Base-by-base conservation (phyloP, 2,113 vertebrate genomes). In the Climacteris rufus region DNA sequence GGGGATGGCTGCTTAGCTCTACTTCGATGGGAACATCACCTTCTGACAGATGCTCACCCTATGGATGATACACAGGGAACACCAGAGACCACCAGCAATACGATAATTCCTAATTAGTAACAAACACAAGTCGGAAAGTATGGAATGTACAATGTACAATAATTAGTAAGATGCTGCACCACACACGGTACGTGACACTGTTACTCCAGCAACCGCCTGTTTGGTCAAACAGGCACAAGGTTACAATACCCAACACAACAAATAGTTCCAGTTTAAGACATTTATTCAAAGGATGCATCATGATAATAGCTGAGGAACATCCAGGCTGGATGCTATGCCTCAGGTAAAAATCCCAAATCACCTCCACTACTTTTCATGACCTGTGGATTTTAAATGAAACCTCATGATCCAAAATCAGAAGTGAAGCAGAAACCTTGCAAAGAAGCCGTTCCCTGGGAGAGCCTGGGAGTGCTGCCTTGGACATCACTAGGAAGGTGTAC, bases 21-120 rank as follows among this genome's bases (percentile, higher is more conserved):
- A 19, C 63, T n/a, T 52, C 2, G 9, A 65, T 78, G 16, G 28
- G 82, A 97, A 77, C n/a, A 53, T 18, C 53, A 56, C 37, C 28
- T 78, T 63, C 72, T 61, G 33, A 37, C 19, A 54, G 69, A 75
- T 87, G 9, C 23, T 52, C 15, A 60, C 12, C 37, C n/a, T n/a
- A 33, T 1, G 11, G 39, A 57, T 15, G 12, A 70, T 7, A 47
- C 2, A 9, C 1, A 27, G 7, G 17, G 47, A 85, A 72, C 33
- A 57, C 30, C 18, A 84, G 42, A 63, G 63, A 92, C 76, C 87
- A 92, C 56, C 60, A 83, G 61, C 57, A 77, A 50, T 15, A 93
- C 0, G 5, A 21, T 18, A 61, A 60, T 21, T 63, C 71, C 53
- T 82, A 68, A 77, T 52, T 49, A 86, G 93, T 44, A 93, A 68